A percentile compares a stretch with the other conserved stretches of the same genome.
Evolutionary conservation across 1,140 invertebrate species (phyloP).

Genomic region (Trypoxylus dichotomus): DNA sequence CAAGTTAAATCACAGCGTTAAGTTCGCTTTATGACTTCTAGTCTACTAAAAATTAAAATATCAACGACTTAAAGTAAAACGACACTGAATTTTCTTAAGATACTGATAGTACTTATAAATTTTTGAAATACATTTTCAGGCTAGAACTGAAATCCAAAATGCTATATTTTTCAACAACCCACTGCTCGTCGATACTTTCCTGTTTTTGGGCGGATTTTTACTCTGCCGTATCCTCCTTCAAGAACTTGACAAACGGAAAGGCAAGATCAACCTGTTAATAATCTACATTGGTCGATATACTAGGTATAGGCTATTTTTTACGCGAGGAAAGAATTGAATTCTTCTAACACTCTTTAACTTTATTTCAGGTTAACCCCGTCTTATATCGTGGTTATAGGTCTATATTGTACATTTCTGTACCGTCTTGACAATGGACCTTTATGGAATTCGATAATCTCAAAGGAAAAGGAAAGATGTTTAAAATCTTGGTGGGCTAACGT

Average conservation of each 20-base stretch:
- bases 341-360: conserved; percentile 17
- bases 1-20: too few relatives aligned
- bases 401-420: conserved; percentile 70
- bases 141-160: conserved; percentile 47
- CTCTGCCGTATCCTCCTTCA: conserved; percentile 56
- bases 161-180: conserved; percentile 64
- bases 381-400: conserved; percentile 66
- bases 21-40: too few relatives aligned
- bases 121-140: conserved; percentile 45
- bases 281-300: conserved; percentile 67
- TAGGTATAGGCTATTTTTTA: conserved; percentile 56
- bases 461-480: conserved; percentile 67
- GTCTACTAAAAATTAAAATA: too few relatives aligned
- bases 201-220: conserved; percentile 69
- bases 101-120: too few relatives aligned
- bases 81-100: too few relatives aligned
- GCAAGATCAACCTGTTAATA: conserved; percentile 61
- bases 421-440: conserved; percentile 67
- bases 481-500: conserved; percentile 83
- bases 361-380: conserved; percentile 68
- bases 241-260: conserved; percentile 67
- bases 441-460: conserved; percentile 62
- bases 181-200: conserved; percentile 69
- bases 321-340: neutral
- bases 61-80: too few relatives aligned